A percentile compares a stretch with the other conserved stretches of the same genome.
These are phyloP conservation scores for Drosophila yakuba DNA, from an alignment of 1,140 invertebrate species.

Conservation along the genomic window DNA sequence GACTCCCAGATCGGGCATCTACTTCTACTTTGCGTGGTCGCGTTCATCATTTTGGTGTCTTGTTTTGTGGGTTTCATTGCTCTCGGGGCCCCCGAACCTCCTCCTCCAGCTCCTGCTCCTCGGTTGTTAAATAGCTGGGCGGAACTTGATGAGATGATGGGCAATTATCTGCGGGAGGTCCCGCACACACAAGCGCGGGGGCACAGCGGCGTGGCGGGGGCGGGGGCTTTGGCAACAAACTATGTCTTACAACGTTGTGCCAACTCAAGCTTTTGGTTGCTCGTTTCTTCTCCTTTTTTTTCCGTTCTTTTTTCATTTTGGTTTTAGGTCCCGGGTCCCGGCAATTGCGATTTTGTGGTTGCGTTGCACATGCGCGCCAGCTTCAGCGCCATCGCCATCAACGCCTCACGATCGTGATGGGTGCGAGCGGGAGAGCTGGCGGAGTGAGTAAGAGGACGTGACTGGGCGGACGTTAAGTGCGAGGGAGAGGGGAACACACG, in stretches of 20 bases:
- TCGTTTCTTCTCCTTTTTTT: not conserved
- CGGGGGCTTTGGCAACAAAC: constrained; percentile 44
- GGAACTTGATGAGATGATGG: constrained; percentile 84
- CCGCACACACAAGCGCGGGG: constrained; percentile 53
- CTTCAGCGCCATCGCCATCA: constrained; percentile 85
- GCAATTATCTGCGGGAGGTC: constrained; percentile 84
- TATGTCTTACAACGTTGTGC: constrained; percentile 75
- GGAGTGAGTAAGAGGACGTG: not conserved
- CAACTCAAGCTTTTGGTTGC: constrained; percentile 14
- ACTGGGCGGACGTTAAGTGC: not conserved
- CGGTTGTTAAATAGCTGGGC: constrained; percentile 78
- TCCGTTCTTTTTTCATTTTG: not conserved
- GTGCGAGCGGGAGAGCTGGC: not conserved
- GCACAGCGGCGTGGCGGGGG: not conserved
- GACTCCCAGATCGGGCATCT: constrained; percentile 52
- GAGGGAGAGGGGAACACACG: constrained; percentile 3
- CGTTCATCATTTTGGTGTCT: constrained; percentile 83
- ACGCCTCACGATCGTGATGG: constrained; percentile 80
- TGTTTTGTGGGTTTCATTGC: constrained; percentile 81
- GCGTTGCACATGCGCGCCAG: constrained; percentile 83
- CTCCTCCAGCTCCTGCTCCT: not conserved
- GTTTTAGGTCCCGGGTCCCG: constrained; percentile 12
- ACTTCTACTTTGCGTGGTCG: constrained; percentile 80
- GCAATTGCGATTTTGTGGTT: constrained; percentile 71
- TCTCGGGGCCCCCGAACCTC: constrained; percentile 17